Conservation (phyloP, 2,888 invertebrate genomes). For the Ommatoiulus sabulosus region DNA sequence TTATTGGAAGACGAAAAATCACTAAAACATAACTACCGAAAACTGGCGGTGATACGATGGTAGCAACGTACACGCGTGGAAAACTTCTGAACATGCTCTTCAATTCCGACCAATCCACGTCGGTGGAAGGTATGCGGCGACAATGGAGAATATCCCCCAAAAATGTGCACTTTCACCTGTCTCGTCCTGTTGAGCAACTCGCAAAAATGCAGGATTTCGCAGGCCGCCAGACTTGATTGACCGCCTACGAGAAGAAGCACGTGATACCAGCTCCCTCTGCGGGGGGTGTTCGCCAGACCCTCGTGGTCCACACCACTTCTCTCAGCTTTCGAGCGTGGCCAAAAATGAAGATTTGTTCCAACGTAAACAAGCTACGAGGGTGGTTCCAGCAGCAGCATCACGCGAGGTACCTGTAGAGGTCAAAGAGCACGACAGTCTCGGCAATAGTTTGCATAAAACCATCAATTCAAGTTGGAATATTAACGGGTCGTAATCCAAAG, state of each 20-base stretch:
- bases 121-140: not conserved
- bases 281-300: constrained; percentile 22
- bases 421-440: not conserved
- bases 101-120: not conserved
- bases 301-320: not conserved
- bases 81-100: not conserved
- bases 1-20: not conserved
- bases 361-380: not conserved
- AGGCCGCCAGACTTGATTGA: constrained; percentile 14
- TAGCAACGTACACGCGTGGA: not conserved
- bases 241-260: not conserved
- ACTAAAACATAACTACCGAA: not conserved
- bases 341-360: not conserved
- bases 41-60: not conserved
- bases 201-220: constrained; percentile 1
- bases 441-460: too few relatives aligned
- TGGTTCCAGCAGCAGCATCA: not conserved
- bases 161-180: constrained; percentile 31
- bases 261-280: not conserved
- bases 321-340: not conserved
- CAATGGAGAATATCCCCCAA: constrained; percentile 7
- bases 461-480: too few relatives aligned
- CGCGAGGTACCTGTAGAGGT: not conserved
- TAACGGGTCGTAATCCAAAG: not conserved
- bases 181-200: not conserved